Evolutionary conservation across 2,888 invertebrate species (phyloP).

Genomic region (Hypercompe scribonia): DNA sequence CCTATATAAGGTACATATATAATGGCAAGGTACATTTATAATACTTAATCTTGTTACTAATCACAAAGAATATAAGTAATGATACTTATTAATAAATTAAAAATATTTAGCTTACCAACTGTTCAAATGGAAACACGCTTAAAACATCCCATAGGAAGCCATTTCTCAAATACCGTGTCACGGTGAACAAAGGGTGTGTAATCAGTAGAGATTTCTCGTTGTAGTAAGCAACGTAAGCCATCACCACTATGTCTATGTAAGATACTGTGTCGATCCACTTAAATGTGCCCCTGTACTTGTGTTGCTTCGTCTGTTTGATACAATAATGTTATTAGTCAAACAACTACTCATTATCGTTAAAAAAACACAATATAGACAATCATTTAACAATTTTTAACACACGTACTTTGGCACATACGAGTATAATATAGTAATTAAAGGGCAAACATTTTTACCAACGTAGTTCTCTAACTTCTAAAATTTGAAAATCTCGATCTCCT

Average conservation of each 20-base stretch:
- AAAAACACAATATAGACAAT: too few species aligned
- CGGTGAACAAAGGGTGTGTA: constrained; percentile 78
- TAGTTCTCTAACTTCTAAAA: too few species aligned
- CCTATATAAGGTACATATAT: too few species aligned
- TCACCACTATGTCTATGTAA: constrained; percentile 75
- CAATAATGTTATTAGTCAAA: neutral
- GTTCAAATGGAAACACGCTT: constrained; percentile 77
- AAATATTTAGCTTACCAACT: constrained; percentile 62
- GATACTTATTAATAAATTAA: neutral
- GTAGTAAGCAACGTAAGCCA: constrained; percentile 83
- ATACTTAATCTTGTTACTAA: neutral
- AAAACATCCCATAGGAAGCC: constrained; percentile 76
- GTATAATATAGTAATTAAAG: neutral
- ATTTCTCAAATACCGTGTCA: constrained; percentile 72
- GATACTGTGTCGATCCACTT: constrained; percentile 66
- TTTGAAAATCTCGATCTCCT: neutral
- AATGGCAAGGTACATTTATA: too few species aligned
- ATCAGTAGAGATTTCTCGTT: constrained; percentile 76
- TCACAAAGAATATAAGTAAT: neutral
- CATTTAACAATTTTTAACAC: too few species aligned
- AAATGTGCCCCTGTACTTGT: constrained; percentile 53
- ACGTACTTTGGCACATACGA: too few species aligned
- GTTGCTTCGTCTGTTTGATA: constrained; percentile 68
- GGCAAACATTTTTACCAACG: neutral
- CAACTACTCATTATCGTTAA: neutral